Base-by-base conservation (phyloP, 2,888 invertebrate genomes). In the Noctua janthe region DNA sequence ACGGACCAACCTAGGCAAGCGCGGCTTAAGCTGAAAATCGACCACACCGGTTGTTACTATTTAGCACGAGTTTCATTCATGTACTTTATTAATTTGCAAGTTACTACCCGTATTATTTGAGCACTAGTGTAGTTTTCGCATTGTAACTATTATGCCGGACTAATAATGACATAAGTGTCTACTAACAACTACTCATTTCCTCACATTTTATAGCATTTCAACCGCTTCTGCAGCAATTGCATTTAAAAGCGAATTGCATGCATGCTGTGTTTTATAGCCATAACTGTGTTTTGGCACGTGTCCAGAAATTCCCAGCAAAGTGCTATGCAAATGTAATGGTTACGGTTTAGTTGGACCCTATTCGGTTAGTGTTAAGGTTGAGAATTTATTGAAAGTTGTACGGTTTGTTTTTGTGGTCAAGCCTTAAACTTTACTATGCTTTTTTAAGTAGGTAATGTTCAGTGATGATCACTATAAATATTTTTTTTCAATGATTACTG, bases 251-350 rank as follows among this genome's bases (percentile, higher is more conserved):
- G 7, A 81, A 85, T 85, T 71, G 76, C 70, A 70, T 75, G 51
- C 49, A 72, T 5, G 69, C 82, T 59, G 80, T 66, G 69, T 81
- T 80, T 87, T 80, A 88, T 82, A 78, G 82, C 62, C 81, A 84
- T 87, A 87, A 80, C 87, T 73, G 71, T n/a, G 43, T 54, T 81
- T 78, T 87, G 87, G 87, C 88, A 35, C 4, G 54, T 64, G 29
- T n/a, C 85, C 88, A 89, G n/a, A 51, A 71, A 67, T 56, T 56
- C 59, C 56, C n/a, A 11, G n/a, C n/a, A 23, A 64, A 74, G 35
- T 49, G 64, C 20, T 70, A 20, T 43, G 47, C 78, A 66, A 43
- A 62, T 43, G n/a, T 23, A 67, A 8, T 6, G 7, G 39, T 64
- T 67, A 29, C 73, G 17, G 15, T 62, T 67, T 15, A 0, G 0